A percentile compares a stretch with the other conserved stretches of the same genome.
Conservation (phyloP, 2,113 vertebrate genomes). For the Sturnus vulgaris region DNA sequence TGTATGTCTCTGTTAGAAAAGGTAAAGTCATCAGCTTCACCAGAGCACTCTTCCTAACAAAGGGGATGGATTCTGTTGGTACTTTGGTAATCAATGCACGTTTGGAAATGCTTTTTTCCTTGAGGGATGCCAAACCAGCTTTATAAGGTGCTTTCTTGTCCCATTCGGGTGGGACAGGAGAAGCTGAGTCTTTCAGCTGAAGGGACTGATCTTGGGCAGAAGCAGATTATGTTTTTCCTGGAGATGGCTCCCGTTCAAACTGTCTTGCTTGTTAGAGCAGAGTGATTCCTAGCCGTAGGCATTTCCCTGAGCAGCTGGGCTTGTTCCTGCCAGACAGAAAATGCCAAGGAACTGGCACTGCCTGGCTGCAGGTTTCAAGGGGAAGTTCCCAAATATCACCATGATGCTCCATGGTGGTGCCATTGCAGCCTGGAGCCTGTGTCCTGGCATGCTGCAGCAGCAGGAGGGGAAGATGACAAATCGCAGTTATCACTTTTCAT, state of each 20-base stretch:
- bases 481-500: background rate
- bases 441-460: background rate
- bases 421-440: background rate
- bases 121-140: background rate
- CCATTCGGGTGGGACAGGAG: too few relatives aligned
- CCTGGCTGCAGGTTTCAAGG: background rate
- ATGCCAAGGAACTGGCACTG: rapidly evolving
- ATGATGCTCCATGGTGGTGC: background rate
- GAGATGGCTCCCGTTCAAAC: background rate
- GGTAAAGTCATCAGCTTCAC: background rate
- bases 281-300: background rate
- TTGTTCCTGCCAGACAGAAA: background rate
- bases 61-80: background rate
- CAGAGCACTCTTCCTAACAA: background rate
- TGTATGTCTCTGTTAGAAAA: background rate
- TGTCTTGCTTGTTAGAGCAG: background rate
- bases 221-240: background rate
- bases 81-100: background rate
- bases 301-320: background rate
- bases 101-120: background rate
- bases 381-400: background rate
- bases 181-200: background rate
- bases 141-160: background rate
- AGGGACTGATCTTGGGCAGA: background rate
- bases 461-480: background rate